Conservation (phyloP, 2,797 vertebrate genomes). For the Manis crassicaudata region DNA sequence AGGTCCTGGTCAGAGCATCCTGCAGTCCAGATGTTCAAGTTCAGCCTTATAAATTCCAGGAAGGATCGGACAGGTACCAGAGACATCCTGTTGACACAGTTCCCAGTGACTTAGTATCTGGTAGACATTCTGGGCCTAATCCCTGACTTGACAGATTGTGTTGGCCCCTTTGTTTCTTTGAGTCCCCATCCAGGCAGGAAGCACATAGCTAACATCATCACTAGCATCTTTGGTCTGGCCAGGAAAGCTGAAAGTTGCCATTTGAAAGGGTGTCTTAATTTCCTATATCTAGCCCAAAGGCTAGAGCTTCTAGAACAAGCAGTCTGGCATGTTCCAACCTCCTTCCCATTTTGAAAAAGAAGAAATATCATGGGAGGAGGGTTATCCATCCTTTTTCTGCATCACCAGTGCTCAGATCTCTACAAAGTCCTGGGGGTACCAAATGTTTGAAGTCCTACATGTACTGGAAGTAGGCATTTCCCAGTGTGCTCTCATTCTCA, state of each 20-base stretch:
- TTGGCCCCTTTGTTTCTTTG: neutral
- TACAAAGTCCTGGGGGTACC: neutral
- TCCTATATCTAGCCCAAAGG: neutral
- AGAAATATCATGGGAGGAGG: neutral
- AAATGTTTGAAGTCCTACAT: neutral
- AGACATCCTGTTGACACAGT: neutral
- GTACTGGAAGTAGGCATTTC: neutral
- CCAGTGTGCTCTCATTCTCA: neutral
- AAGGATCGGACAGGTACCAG: slow-evolving; percentile 25
- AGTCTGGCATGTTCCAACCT: neutral
- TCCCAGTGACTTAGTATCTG: neutral
- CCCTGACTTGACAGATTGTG: slow-evolving; percentile 13
- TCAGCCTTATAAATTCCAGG: neutral
- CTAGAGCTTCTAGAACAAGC: neutral
- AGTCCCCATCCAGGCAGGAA: neutral
- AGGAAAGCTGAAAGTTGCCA: neutral
- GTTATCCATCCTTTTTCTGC: neutral
- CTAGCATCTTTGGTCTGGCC: neutral
- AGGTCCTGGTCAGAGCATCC: neutral
- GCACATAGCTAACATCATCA: neutral
- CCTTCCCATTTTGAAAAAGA: neutral
- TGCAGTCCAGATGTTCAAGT: neutral
- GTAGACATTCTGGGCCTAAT: slow-evolving; percentile 34
- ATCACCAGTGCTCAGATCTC: neutral
- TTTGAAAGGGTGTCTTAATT: neutral